Evolutionary conservation across 2,888 invertebrate species (phyloP).

Genomic region (Drosophila planitibia): DNA sequence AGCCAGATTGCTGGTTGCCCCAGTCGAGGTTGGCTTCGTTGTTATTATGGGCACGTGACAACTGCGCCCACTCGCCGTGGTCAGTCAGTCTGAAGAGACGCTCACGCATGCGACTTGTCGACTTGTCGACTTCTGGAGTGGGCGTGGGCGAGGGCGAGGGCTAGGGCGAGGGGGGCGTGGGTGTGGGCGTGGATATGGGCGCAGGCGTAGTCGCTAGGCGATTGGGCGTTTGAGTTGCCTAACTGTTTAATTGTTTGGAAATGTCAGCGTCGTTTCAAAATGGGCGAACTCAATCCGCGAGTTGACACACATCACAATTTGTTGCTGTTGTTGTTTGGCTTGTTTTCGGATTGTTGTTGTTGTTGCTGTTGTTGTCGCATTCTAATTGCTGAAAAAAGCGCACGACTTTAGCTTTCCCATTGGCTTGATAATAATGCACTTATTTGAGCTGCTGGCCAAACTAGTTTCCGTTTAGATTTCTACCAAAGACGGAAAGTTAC

Average conservation of each 20-base stretch:
- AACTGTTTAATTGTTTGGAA: conserved; percentile 79
- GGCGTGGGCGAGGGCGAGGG: conserved; percentile 9
- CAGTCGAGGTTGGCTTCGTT: conserved; percentile 47
- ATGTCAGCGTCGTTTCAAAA: conserved; percentile 41
- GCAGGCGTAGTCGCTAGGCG: conserved; percentile 18
- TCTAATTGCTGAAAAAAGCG: conserved; percentile 62
- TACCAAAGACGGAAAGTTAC: conserved; percentile 52
- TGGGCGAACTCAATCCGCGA: conserved; percentile 43
- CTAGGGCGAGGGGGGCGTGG: conserved; percentile 23
- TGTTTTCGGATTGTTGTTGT: conserved; percentile 16
- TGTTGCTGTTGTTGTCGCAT: conserved; percentile 35
- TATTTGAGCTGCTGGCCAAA: conserved; percentile 62
- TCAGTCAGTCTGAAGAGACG: conserved; percentile 46
- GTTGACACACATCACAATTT: conserved; percentile 48
- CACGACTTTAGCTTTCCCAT: conserved; percentile 42
- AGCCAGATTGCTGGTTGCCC: conserved; percentile 6
- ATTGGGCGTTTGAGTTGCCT: conserved; percentile 31
- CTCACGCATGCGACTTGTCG: conserved; percentile 45
- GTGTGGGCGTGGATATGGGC: conserved; percentile 27
- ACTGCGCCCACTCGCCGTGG: conserved; percentile 69
- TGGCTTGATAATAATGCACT: conserved; percentile 60
- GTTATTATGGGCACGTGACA: conserved; percentile 79
- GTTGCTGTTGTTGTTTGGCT: conserved; percentile 7
- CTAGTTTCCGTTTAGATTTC: conserved; percentile 74
- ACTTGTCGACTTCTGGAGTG: conserved; percentile 10